phyloP scores from a whole-genome alignment of 2,113 vertebrate species.

The Damaliscus lunatus region DNA sequence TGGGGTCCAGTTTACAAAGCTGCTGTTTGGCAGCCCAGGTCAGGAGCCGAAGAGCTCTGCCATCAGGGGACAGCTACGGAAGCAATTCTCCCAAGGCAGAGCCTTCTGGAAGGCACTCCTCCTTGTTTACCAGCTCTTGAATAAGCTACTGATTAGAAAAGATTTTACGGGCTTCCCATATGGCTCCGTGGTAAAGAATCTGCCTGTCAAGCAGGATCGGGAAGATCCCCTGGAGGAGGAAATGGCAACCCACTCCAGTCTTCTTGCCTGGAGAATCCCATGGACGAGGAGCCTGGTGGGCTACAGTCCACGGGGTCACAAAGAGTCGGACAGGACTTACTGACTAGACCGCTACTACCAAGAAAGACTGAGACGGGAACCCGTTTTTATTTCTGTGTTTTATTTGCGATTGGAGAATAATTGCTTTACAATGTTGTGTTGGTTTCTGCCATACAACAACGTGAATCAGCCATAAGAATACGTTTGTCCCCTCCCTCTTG shows the following conservation, averaged over 20 bases:
- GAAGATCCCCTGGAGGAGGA: neutral
- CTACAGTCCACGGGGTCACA: neutral
- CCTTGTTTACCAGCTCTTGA: neutral
- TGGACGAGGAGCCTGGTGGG: neutral
- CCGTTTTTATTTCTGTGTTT: too few relatives aligned
- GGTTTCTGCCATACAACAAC: too few relatives aligned
- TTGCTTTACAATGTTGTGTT: too few relatives aligned
- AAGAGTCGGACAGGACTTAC: neutral
- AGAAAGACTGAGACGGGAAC: neutral
- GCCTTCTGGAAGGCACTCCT: neutral
- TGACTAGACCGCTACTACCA: neutral
- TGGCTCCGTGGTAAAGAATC: neutral
- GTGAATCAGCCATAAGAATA: too few relatives aligned
- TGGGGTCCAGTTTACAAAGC: neutral
- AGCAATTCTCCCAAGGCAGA: neutral
- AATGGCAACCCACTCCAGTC: neutral
- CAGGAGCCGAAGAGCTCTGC: neutral
- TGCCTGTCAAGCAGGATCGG: neutral
- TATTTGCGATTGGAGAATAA: too few relatives aligned
- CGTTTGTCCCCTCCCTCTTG: too few relatives aligned
- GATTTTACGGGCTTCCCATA: neutral
- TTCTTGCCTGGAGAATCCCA: neutral
- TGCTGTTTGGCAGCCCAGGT: neutral
- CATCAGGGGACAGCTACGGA: fast-evolving
- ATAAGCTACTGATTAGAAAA: neutral